phyloP scores from a whole-genome alignment of 2,797 vertebrate genomes.

The Acestrorhynchus altus region DNA sequence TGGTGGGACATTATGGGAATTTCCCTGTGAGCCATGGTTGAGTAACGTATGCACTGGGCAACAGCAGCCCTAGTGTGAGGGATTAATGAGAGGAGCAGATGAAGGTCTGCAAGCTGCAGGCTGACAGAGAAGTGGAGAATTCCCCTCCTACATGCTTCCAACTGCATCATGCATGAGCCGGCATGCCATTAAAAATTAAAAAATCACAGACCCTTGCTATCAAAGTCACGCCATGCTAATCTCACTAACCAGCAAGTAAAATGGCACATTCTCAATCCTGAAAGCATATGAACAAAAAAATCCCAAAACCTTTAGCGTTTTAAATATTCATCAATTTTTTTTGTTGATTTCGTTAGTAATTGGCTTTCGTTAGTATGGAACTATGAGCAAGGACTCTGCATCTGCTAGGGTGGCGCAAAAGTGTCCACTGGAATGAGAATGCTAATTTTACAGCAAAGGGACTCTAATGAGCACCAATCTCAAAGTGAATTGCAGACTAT shows the following conservation, averaged over 20 bases:
- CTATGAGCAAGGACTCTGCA: slow-evolving; percentile 6
- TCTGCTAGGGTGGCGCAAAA: background rate
- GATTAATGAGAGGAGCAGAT: slow-evolving; percentile 1
- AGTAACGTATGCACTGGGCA: background rate
- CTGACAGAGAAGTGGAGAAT: slow-evolving; percentile 1
- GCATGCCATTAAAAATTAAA: slow-evolving; percentile 51
- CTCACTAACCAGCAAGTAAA: slow-evolving; percentile 20
- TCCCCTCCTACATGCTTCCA: slow-evolving; percentile 2
- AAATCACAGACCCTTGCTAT: slow-evolving; percentile 30
- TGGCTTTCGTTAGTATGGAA: background rate
- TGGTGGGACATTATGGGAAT: background rate
- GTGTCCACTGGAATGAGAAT: slow-evolving; percentile 22
- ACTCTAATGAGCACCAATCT: slow-evolving; percentile 18
- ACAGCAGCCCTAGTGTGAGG: background rate
- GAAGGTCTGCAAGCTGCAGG: background rate
- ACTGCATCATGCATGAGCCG: slow-evolving; percentile 27
- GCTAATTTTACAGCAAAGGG: slow-evolving; percentile 24
- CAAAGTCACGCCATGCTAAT: slow-evolving; percentile 52
- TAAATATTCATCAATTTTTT: slow-evolving; percentile 28
- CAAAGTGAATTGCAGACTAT: slow-evolving; percentile 41
- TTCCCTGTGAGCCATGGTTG: background rate
- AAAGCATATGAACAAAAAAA: background rate
- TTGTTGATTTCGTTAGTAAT: slow-evolving; percentile 25
- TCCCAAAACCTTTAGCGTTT: background rate
- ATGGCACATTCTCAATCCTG: background rate